phyloP scores from a whole-genome alignment of 2,888 invertebrate genomes.

The Labia minor region DNA sequence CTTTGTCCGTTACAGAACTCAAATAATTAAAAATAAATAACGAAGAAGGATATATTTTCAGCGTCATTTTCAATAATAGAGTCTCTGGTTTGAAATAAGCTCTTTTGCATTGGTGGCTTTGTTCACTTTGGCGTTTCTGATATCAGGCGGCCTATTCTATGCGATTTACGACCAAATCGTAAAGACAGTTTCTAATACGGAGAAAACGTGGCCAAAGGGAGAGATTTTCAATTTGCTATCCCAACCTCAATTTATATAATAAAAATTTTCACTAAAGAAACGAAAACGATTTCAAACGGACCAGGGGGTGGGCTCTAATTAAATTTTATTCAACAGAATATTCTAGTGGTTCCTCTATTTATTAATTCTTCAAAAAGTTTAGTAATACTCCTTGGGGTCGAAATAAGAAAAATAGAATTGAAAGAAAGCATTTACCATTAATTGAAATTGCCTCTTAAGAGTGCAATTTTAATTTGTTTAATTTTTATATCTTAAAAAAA shows the following conservation, averaged over 20 bases:
- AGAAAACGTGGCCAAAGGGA: background rate
- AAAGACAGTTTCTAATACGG: background rate
- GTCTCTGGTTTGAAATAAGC: background rate
- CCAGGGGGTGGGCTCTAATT: no score
- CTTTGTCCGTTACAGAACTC: no score
- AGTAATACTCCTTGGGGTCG: no score
- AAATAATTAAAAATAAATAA: no score
- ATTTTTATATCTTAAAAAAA: no score
- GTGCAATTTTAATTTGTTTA: no score
- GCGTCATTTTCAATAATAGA: background rate
- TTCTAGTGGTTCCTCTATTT: no score
- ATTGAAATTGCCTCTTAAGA: no score
- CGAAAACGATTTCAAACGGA: background rate
- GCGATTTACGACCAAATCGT: constrained; percentile 4
- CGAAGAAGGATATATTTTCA: background rate
- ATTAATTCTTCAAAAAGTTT: no score
- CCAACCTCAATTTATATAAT: background rate
- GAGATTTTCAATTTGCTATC: background rate
- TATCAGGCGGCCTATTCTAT: background rate
- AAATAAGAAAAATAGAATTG: no score
- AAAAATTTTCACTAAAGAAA: background rate
- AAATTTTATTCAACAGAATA: no score
- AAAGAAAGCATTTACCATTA: no score
- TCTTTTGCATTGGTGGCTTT: background rate
- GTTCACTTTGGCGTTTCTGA: background rate